These are phyloP conservation scores for Monomorium pharaonis DNA, from an alignment of 1,140 invertebrate species.

Conservation along the genomic window DNA sequence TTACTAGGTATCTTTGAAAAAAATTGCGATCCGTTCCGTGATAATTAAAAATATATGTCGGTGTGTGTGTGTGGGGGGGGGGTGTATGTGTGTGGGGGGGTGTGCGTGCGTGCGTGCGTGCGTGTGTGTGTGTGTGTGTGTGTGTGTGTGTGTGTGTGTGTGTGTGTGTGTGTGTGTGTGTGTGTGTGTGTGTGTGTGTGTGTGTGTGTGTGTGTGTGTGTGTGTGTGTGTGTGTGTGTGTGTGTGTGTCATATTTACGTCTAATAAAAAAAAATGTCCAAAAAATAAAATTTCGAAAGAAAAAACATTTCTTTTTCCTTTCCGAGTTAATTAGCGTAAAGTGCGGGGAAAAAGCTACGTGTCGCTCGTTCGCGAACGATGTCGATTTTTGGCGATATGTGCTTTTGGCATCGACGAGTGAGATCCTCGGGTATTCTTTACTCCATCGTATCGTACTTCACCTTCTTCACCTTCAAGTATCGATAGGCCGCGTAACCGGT, in stretches of 20 bases:
- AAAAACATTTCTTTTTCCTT: background rate
- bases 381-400: slow-evolving; percentile 33
- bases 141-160: no score
- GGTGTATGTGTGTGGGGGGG: no score
- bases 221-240: no score
- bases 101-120: no score
- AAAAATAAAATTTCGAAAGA: background rate
- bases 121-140: no score
- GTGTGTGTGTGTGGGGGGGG: no score
- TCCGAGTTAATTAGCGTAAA: background rate
- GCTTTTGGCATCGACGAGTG: slow-evolving; percentile 60
- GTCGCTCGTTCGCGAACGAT: background rate
- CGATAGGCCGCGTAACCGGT: slow-evolving; percentile 94
- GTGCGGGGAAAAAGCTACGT: background rate
- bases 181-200: no score
- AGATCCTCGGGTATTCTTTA: slow-evolving; percentile 82
- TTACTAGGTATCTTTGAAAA: background rate
- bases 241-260: background rate
- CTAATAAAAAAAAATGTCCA: background rate
- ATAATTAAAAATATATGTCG: slow-evolving; percentile 10
- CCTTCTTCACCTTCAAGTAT: slow-evolving; percentile 95
- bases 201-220: no score
- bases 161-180: no score
- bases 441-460: slow-evolving; percentile 97
- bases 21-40: background rate